These are phyloP conservation scores for Eptesicus fuscus DNA, from an alignment of 2,113 vertebrate species.

Conservation along the genomic window DNA sequence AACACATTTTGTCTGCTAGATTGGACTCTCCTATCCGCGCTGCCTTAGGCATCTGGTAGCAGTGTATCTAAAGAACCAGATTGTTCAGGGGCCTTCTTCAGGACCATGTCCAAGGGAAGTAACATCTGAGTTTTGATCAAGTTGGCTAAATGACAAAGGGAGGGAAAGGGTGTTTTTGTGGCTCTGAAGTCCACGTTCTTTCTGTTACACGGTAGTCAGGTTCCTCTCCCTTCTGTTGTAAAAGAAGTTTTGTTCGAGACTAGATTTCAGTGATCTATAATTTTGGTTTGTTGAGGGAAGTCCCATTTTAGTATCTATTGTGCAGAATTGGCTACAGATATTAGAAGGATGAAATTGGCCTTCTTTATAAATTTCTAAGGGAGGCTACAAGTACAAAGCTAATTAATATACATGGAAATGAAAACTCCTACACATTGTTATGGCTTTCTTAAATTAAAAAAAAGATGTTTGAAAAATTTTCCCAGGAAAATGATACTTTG, in stretches of 20 bases:
- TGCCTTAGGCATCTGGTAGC: background rate
- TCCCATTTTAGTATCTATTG: background rate
- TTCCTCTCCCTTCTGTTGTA: background rate
- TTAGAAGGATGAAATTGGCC: background rate
- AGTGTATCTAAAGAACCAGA: background rate
- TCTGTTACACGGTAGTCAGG: background rate
- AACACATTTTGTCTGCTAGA: background rate
- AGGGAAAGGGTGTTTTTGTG: background rate
- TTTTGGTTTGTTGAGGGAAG: background rate
- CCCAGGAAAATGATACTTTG: constrained; percentile 3
- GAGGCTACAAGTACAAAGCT: background rate
- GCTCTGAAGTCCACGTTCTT: background rate
- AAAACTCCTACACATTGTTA: background rate
- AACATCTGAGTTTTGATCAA: background rate
- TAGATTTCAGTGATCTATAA: background rate
- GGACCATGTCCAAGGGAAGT: background rate
- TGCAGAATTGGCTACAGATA: background rate
- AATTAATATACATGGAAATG: background rate
- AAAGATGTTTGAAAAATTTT: background rate
- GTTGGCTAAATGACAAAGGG: background rate
- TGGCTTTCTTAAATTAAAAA: constrained; percentile 11
- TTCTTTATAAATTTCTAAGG: constrained; percentile 6
- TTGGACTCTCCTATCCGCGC: background rate
- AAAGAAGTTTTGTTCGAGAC: background rate
- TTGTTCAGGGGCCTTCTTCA: background rate